Percentiles rank a stretch among this genome's conserved stretches.
Conservation (phyloP, 1,140 invertebrate species). For the Aphaenogaster floridana region DNA sequence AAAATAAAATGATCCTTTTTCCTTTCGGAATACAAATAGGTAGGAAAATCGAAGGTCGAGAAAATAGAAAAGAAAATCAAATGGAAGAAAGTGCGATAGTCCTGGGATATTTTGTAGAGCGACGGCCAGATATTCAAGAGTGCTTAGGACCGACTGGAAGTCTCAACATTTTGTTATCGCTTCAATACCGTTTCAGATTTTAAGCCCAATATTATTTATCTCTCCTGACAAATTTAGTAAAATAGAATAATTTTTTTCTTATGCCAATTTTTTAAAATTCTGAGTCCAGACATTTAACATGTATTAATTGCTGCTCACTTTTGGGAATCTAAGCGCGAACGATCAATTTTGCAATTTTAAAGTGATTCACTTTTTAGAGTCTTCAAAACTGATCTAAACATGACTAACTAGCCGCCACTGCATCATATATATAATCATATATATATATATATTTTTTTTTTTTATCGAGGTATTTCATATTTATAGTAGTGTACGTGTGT, state of each 20-base stretch:
- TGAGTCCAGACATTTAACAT: slow-evolving; percentile 7
- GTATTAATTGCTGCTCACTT: slow-evolving; percentile 2
- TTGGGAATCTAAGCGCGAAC: neutral
- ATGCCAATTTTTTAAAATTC: neutral
- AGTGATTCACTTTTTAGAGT: neutral
- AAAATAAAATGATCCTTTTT: slow-evolving; percentile 1
- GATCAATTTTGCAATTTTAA: neutral
- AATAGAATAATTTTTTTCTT: neutral
- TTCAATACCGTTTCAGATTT: neutral
- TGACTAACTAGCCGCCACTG: slow-evolving; percentile 48
- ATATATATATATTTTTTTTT: slow-evolving; percentile 30
- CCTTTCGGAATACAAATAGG: neutral
- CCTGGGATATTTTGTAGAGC: slow-evolving; percentile 29
- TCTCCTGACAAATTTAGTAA: neutral
- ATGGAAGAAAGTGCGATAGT: slow-evolving; percentile 21
- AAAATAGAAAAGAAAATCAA: neutral
- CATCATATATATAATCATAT: slow-evolving; percentile 21
- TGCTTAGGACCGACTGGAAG: slow-evolving; percentile 25
- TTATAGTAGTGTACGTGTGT: slow-evolving; percentile 55
- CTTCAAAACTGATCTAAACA: slow-evolving; percentile 26
- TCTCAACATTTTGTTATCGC: slow-evolving; percentile 30
- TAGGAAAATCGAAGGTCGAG: neutral
- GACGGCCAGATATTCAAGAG: slow-evolving; percentile 42
- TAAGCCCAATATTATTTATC: slow-evolving; percentile 6
- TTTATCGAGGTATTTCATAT: slow-evolving; percentile 74